Evolutionary conservation across 1,140 invertebrate species (phyloP), one percentile per base, ranked within the genome.

Genomic region (Piezodorus guildinii): DNA sequence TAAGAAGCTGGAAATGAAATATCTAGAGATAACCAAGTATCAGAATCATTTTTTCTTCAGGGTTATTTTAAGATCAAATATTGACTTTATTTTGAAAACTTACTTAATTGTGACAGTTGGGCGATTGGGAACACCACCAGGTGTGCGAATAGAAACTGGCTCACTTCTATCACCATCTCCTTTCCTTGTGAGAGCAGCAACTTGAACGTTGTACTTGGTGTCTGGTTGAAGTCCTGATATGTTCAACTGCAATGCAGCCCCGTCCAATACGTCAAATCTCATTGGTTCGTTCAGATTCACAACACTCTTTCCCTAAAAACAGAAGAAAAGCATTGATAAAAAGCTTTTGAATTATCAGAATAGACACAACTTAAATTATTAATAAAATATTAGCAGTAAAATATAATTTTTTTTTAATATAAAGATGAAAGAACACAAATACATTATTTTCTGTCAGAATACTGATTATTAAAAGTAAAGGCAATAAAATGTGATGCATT

Each of bases 181-280:
- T 76, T 95, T 96, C 54, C 94, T 81, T 0, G 94, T 96, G 27
- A 96, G 77, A 0, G 93, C 95, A 0, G 93, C 91, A 25, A 98
- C 93, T 78, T 94, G 90, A 16, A 92, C 84, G n/a, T 85, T 84
- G 74, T 98, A 98, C 49, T 83, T 81, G 0, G 94, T 96, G 70
- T 96, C 93, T 0, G 95, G 93, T 74, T 96, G 90, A 14, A 98
- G 78, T 5, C 86, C 88, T 6, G 85, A 87, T 6, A 96, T 84
- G 71, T 94, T 93, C 66, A 87, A 81, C 71, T 91, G 86, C 2
- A 90, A 76, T 3, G 84, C 82, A 4, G 80, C 81, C 19, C 87
- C 86, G 69, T 90, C 86, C 58, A 87, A 81, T 16, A 94, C 88
- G 73, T 92, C 88, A 70, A 85, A 90, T 65, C 85, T 80, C 77